These are phyloP conservation scores for Cyclura pinguis DNA, from an alignment of 2,797 vertebrate genomes.

Conservation along the genomic window DNA sequence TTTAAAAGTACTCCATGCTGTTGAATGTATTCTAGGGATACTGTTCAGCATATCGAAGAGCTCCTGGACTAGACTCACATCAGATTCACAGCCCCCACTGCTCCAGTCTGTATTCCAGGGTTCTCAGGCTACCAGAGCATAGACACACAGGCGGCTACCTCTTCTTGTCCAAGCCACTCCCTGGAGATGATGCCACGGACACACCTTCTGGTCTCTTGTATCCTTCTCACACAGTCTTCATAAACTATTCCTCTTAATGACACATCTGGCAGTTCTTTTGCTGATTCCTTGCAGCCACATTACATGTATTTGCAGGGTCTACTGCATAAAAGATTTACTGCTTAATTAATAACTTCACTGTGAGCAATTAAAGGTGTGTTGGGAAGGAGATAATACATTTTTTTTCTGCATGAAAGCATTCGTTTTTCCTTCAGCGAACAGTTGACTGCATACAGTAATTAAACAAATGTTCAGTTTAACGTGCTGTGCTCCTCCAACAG, in stretches of 20 bases:
- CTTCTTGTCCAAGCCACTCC: neutral
- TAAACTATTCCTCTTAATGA: neutral
- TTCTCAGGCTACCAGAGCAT: neutral
- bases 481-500: neutral
- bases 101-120: neutral
- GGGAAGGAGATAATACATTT: conserved; percentile 74
- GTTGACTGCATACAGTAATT: conserved; percentile 70
- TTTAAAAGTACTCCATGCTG: too few species aligned
- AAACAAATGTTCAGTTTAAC: conserved; percentile 49
- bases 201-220: too few species aligned
- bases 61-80: too few species aligned
- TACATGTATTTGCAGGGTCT: neutral
- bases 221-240: neutral
- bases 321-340: conserved; percentile 61
- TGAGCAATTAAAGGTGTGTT: conserved; percentile 73
- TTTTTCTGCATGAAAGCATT: conserved; percentile 73
- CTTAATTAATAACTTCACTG: conserved; percentile 78
- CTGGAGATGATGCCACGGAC: neutral
- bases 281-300: neutral
- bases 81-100: neutral
- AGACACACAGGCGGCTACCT: neutral
- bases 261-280: neutral
- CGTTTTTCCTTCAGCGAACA: conserved; percentile 68
- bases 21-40: too few species aligned
- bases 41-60: too few species aligned